Conservation (phyloP, 2,888 invertebrate genomes). For the Tiphia femorata region DNA sequence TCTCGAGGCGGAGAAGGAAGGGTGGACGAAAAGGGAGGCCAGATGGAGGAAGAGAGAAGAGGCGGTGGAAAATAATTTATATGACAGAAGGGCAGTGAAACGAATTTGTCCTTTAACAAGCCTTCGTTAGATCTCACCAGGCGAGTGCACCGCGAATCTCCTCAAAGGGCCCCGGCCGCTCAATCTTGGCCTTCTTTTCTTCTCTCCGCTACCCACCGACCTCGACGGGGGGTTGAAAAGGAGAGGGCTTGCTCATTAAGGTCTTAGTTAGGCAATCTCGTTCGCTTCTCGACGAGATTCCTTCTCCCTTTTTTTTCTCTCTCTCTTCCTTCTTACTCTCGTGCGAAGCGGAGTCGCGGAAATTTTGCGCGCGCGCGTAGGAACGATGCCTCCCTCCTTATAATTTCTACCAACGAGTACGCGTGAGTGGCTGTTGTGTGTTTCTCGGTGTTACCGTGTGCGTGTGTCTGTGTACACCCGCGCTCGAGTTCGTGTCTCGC, state of each 20-base stretch:
- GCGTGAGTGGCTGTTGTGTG: too few species aligned
- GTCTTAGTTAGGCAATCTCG: conserved; percentile 46
- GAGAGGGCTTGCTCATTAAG: conserved; percentile 46
- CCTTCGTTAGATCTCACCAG: conserved; percentile 47
- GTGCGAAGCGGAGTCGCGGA: conserved; percentile 12
- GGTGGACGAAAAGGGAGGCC: too few species aligned
- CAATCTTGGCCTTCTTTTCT: neutral
- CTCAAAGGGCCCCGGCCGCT: conserved; percentile 34
- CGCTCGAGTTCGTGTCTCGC: too few species aligned
- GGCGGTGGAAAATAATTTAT: too few species aligned
- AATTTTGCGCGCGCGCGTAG: conserved; percentile 1
- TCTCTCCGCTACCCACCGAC: neutral
- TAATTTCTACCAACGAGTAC: conserved; percentile 1
- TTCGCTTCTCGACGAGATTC: conserved; percentile 22
- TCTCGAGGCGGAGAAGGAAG: too few species aligned
- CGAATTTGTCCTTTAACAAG: conserved; percentile 37
- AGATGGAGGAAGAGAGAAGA: too few species aligned
- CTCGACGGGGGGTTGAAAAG: conserved; percentile 29
- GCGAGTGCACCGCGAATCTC: conserved; percentile 20
- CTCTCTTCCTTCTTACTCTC: conserved; percentile 12
- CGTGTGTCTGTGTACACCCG: too few species aligned
- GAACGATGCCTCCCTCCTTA: conserved; percentile 13
- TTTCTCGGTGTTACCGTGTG: too few species aligned
- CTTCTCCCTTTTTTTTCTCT: neutral
- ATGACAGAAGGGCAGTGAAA: conserved; percentile 16